A percentile compares a stretch with the other conserved stretches of the same genome.
Conservation (phyloP, 2,113 vertebrate genomes). For the Pardalotus punctatus region DNA sequence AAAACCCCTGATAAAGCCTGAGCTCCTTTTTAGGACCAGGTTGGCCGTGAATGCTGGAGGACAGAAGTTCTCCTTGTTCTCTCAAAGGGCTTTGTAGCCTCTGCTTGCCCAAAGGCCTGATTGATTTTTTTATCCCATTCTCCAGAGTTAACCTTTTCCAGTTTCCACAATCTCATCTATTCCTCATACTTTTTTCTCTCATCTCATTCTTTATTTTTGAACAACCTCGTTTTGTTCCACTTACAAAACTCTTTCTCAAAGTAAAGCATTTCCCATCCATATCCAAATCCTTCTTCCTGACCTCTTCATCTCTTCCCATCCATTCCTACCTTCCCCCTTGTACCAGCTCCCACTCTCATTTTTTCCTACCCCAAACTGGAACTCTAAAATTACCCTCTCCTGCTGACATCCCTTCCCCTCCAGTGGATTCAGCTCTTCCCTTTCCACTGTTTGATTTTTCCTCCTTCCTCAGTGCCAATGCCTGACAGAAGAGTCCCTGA, state of each 20-base stretch:
- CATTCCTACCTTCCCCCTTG: background rate
- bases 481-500: slow-evolving; percentile 53
- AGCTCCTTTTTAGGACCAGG: background rate
- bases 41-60: background rate
- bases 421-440: background rate
- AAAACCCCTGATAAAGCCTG: background rate
- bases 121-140: background rate
- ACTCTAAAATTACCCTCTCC: background rate
- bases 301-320: background rate
- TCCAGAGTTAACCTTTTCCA: background rate
- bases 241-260: background rate
- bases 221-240: background rate
- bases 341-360: background rate
- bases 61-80: background rate
- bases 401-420: background rate
- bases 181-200: background rate
- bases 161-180: background rate
- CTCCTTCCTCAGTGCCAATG: background rate
- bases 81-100: background rate
- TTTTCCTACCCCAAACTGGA: background rate
- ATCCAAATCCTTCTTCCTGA: background rate
- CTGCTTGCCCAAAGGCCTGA: background rate
- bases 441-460: background rate
- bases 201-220: background rate
- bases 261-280: background rate